Percentiles rank a stretch among this genome's conserved stretches.
These are phyloP conservation scores for Gerosis bhagava DNA, from an alignment of 2,888 invertebrate species.

Conservation along the genomic window DNA sequence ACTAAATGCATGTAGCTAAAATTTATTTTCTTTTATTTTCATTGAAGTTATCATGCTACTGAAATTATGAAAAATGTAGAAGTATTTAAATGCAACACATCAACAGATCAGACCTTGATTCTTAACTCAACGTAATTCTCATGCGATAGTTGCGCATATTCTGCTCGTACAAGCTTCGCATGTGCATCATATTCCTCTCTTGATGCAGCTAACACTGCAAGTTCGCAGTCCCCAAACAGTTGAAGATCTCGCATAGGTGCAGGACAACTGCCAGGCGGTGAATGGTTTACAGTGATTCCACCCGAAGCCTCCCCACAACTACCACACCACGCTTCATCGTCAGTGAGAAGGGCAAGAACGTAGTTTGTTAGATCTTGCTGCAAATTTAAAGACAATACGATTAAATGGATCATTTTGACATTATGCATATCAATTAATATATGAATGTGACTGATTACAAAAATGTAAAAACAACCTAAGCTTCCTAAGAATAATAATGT, in stretches of 20 bases:
- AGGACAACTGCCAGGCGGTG: constrained; percentile 9
- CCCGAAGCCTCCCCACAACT: constrained; percentile 41
- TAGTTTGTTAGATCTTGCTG: constrained; percentile 71
- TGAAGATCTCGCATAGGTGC: constrained; percentile 54
- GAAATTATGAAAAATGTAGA: too few relatives aligned
- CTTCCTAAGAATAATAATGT: too few relatives aligned
- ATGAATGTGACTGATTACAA: too few relatives aligned
- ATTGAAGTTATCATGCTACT: too few relatives aligned
- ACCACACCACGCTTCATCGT: constrained; percentile 61
- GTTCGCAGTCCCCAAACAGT: constrained; percentile 70
- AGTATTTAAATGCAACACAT: too few relatives aligned
- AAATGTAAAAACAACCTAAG: not conserved
- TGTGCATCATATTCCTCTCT: constrained; percentile 64
- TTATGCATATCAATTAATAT: too few relatives aligned
- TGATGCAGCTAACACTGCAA: constrained; percentile 63
- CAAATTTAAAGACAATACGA: too few relatives aligned
- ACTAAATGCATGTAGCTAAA: too few relatives aligned
- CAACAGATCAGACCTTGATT: constrained; percentile 53
- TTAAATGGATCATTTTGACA: too few relatives aligned
- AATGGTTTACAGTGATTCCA: not conserved
- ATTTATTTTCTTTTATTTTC: too few relatives aligned
- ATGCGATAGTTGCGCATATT: constrained; percentile 57
- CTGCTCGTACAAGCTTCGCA: constrained; percentile 62
- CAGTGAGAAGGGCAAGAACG: constrained; percentile 65
- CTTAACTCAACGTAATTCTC: constrained; percentile 59